Evolutionary conservation across 92 coral and sea anemone species (phyloP).

Genomic region (Umimayanthus chanpuru): DNA sequence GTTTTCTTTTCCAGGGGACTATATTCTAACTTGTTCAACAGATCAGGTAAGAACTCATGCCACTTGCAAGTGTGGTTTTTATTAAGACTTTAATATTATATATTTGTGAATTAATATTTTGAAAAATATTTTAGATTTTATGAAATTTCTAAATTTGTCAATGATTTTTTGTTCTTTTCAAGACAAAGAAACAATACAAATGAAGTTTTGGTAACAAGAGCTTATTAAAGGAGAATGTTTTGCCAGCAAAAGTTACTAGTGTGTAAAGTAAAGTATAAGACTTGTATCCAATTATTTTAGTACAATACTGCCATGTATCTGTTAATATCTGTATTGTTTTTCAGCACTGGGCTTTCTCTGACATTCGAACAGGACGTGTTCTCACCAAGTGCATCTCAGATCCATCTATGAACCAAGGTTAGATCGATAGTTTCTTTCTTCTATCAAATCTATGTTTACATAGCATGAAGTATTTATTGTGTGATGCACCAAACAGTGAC

Average conservation of each 20-base stretch:
- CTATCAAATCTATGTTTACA: too few species aligned
- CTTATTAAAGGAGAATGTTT: too few species aligned
- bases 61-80: neutral
- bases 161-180: too few species aligned
- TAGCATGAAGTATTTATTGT: neutral
- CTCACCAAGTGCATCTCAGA: conserved; percentile 94
- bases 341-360: conserved; percentile 99
- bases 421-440: neutral
- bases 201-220: too few species aligned
- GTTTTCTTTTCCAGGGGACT: conserved; percentile 73
- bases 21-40: conserved; percentile 84
- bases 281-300: neutral
- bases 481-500: neutral
- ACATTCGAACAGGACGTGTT: conserved; percentile 92
- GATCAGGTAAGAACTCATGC: conserved; percentile 73
- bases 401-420: conserved; percentile 92
- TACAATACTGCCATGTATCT: neutral
- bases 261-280: too few species aligned
- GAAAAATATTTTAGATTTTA: neutral
- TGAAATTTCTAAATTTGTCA: too few species aligned
- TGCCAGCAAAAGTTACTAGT: too few species aligned
- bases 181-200: too few species aligned
- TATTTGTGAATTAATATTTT: neutral
- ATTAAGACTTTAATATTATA: neutral
- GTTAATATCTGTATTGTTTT: neutral